phyloP scores from a whole-genome alignment of 2,888 invertebrate species.

The Nineta flava region DNA sequence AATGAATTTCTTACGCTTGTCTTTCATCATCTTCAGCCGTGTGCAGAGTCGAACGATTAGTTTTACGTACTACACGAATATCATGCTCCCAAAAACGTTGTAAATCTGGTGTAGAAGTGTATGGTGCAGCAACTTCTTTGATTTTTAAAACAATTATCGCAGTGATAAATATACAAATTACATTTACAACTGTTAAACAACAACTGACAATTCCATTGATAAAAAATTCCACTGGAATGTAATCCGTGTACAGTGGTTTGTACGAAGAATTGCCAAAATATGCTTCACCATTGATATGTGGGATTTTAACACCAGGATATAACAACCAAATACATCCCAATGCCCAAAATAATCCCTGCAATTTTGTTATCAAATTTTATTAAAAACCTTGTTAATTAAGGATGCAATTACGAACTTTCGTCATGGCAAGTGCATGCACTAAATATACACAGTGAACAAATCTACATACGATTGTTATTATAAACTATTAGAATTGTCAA shows the following conservation, averaged over 20 bases:
- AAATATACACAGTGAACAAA: not conserved
- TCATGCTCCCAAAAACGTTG: conserved; percentile 63
- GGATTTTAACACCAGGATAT: conserved; percentile 49
- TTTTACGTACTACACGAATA: conserved; percentile 54
- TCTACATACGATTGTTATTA: not conserved
- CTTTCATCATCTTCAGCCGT: conserved; percentile 7
- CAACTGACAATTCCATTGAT: conserved; percentile 67
- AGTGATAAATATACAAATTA: conserved; percentile 67
- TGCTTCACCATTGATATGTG: conserved; percentile 50
- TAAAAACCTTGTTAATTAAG: conserved; percentile 4
- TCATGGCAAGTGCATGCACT: not conserved
- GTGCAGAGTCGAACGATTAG: conserved; percentile 34
- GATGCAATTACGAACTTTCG: not conserved
- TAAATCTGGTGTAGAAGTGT: conserved; percentile 56
- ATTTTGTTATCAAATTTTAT: too few relatives aligned
- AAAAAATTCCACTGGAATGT: conserved; percentile 60
- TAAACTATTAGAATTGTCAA: too few relatives aligned
- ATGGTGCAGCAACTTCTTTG: conserved; percentile 70
- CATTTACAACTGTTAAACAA: conserved; percentile 63
- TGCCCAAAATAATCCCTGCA: conserved; percentile 57
- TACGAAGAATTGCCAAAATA: conserved; percentile 46
- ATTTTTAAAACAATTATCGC: conserved; percentile 68
- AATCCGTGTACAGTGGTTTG: conserved; percentile 51
- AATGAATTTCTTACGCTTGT: conserved; percentile 2
- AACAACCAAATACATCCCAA: conserved; percentile 54